A percentile compares a stretch with the other conserved stretches of the same genome.
phyloP scores from a whole-genome alignment of 2,888 invertebrate genomes.

The Byasa hedistus region DNA sequence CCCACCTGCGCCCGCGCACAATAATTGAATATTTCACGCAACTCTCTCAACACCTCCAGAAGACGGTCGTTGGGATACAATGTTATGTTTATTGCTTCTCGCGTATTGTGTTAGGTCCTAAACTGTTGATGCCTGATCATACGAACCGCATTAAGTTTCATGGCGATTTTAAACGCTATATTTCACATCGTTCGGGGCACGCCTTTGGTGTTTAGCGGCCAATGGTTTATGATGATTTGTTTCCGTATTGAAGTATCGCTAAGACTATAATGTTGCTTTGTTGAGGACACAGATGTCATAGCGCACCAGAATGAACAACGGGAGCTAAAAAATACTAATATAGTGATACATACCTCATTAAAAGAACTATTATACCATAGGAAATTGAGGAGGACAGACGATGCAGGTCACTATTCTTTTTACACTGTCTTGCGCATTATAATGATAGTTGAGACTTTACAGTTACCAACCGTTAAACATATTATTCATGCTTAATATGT shows the following conservation, averaged over 20 bases:
- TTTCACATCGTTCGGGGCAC: slow-evolving; percentile 71
- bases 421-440: no score
- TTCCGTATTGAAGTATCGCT: slow-evolving; percentile 63
- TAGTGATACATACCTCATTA: no score
- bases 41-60: slow-evolving; percentile 75
- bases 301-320: not conserved
- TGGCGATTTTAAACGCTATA: slow-evolving; percentile 76
- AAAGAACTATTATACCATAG: no score
- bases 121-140: slow-evolving; percentile 78
- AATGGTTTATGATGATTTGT: slow-evolving; percentile 78
- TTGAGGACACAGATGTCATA: slow-evolving; percentile 47
- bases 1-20: slow-evolving; percentile 71
- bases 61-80: slow-evolving; percentile 65
- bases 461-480: no score
- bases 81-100: slow-evolving; percentile 70
- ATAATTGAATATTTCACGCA: slow-evolving; percentile 79
- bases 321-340: not conserved
- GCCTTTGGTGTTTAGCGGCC: slow-evolving; percentile 65
- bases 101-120: slow-evolving; percentile 77
- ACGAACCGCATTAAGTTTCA: slow-evolving; percentile 73
- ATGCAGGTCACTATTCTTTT: no score
- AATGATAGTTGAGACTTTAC: no score
- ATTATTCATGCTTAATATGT: no score
- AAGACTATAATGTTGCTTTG: slow-evolving; percentile 50
- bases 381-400: no score